These are phyloP conservation scores for Halcyon badia DNA, from an alignment of 2,797 vertebrate species.

Conservation along the genomic window DNA sequence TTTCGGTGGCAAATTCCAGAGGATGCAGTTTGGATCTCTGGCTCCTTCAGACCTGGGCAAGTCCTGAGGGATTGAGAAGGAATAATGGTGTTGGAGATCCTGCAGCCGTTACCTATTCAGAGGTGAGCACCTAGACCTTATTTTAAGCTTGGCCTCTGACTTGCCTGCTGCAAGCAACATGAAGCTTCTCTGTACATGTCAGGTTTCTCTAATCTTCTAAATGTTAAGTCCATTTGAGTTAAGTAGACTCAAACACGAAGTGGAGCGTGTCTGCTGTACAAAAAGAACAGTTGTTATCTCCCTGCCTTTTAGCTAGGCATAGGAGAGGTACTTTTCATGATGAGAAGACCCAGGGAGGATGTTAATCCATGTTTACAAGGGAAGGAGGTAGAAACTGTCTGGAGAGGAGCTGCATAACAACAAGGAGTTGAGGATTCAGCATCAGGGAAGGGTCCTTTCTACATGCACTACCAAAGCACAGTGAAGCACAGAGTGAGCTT, in stretches of 20 bases:
- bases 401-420: neutral
- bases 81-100: neutral
- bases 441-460: neutral
- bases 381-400: neutral
- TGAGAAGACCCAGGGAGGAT: neutral
- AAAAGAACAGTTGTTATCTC: neutral
- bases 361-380: neutral
- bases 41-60: neutral
- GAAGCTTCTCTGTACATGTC: neutral
- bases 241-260: neutral
- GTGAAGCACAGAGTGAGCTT: neutral
- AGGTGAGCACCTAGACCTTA: neutral
- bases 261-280: rapidly evolving
- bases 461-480: rapidly evolving
- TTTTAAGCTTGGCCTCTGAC: neutral
- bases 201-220: neutral
- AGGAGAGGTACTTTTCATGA: neutral
- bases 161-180: neutral
- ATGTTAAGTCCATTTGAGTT: neutral
- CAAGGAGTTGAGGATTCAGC: neutral
- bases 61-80: neutral
- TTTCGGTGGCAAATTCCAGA: neutral
- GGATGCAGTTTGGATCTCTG: neutral
- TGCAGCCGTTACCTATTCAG: rapidly evolving
- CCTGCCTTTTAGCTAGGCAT: neutral